These are phyloP conservation scores for Boleophthalmus pectinirostris DNA, from an alignment of 2,113 vertebrate genomes.

Conservation along the genomic window DNA sequence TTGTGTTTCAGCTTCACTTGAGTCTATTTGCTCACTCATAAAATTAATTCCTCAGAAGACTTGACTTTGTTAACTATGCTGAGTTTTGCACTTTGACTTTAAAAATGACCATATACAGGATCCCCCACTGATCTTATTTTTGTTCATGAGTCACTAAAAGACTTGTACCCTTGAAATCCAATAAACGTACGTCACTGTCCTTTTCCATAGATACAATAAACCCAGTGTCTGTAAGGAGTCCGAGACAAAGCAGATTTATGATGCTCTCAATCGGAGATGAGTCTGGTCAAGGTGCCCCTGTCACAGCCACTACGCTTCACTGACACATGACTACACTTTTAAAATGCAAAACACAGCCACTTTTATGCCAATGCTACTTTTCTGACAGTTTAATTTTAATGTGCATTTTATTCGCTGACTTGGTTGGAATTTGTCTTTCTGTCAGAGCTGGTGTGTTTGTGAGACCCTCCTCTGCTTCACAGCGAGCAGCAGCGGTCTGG, in stretches of 20 bases:
- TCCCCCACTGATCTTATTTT: conserved; percentile 14
- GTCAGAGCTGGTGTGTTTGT: background rate
- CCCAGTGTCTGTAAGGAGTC: conserved; percentile 21
- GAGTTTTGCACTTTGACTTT: background rate
- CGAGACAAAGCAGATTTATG: conserved; percentile 50
- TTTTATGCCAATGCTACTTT: conserved; percentile 12
- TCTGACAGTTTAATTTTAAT: conserved; percentile 10
- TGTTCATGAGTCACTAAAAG: conserved; percentile 16
- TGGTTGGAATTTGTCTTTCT: conserved; percentile 1
- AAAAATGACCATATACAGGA: background rate
- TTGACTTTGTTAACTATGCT: background rate
- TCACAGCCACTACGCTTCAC: conserved; percentile 35
- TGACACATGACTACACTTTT: conserved; percentile 9
- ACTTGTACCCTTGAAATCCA: conserved; percentile 35
- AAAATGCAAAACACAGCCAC: conserved; percentile 25
- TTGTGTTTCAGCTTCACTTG: too few relatives aligned
- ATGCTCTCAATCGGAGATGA: conserved; percentile 42
- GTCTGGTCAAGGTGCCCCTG: conserved; percentile 55
- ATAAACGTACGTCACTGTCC: conserved; percentile 18
- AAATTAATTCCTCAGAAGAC: background rate
- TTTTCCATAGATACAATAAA: conserved; percentile 43
- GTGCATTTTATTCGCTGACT: background rate
- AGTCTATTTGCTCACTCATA: background rate
- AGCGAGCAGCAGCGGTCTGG: conserved; percentile 23
- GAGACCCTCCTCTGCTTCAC: conserved; percentile 7